Conservation (phyloP, 2,888 invertebrate species). For the Drosophila helvetica region DNA sequence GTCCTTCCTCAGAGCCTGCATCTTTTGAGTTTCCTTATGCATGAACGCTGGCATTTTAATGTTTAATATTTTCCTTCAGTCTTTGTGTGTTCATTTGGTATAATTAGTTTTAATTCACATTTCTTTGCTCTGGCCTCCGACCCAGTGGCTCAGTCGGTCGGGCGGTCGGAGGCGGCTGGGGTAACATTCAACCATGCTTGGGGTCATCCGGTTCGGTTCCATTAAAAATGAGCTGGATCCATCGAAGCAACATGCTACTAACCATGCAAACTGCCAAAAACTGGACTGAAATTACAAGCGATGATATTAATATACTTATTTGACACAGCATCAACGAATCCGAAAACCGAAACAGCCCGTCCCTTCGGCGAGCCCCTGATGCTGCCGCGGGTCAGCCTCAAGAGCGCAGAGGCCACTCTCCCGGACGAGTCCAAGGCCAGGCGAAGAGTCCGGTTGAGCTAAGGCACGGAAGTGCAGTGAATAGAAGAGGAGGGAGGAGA, state of each 20-base stretch:
- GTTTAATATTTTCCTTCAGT: constrained; percentile 59
- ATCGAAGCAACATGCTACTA: constrained; percentile 17
- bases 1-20: constrained; percentile 5
- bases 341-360: constrained; percentile 85
- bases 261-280: not conserved
- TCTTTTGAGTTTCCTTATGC: constrained; percentile 59
- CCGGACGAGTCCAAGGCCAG: constrained; percentile 55
- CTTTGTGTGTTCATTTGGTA: constrained; percentile 67
- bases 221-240: constrained; percentile 11
- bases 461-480: constrained; percentile 18
- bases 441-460: constrained; percentile 56
- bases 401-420: constrained; percentile 45
- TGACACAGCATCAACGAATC: constrained; percentile 25
- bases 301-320: constrained; percentile 10
- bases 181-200: constrained; percentile 12
- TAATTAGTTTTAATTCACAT: constrained; percentile 69
- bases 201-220: constrained; percentile 9
- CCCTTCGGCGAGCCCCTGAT: constrained; percentile 93
- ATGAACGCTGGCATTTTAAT: constrained; percentile 67
- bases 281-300: constrained; percentile 1
- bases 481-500: not conserved
- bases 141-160: constrained; percentile 7
- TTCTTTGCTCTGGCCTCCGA: constrained; percentile 15
- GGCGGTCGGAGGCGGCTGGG: not conserved
- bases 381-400: constrained; percentile 82